Conservation (phyloP, 2,888 invertebrate species). For the Eupithecia pulchellata region DNA sequence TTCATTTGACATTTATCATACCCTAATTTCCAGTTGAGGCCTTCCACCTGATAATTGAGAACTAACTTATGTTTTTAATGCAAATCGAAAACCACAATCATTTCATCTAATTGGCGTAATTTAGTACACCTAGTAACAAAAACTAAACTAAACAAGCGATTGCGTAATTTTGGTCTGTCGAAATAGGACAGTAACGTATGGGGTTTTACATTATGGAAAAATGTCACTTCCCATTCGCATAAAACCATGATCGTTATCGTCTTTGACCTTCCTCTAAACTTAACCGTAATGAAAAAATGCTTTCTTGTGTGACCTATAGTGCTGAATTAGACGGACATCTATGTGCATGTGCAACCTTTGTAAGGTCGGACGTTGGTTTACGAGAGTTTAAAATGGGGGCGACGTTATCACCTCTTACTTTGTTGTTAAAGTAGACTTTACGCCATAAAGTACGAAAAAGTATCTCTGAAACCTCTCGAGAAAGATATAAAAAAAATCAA, state of each 20-base stretch:
- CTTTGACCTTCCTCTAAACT: not conserved
- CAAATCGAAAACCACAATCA: too few species aligned
- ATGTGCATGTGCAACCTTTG: constrained; percentile 4
- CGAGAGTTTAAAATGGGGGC: constrained; percentile 14
- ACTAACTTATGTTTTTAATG: too few species aligned
- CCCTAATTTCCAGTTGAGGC: too few species aligned
- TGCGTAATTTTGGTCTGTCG: too few species aligned
- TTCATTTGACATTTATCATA: too few species aligned
- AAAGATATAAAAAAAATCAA: constrained; percentile 6
- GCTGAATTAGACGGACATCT: not conserved
- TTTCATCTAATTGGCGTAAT: too few species aligned
- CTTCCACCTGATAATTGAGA: too few species aligned
- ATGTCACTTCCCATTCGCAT: not conserved
- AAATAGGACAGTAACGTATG: too few species aligned
- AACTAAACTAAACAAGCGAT: too few species aligned
- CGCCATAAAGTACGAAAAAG: constrained; percentile 5
- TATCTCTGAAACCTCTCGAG: constrained; percentile 5
- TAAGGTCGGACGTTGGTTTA: constrained; percentile 8
- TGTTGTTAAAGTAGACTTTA: constrained; percentile 6
- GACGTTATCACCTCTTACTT: constrained; percentile 19
- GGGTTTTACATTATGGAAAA: not conserved
- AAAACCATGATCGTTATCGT: not conserved
- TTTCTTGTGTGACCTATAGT: not conserved
- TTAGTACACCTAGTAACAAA: too few species aligned
- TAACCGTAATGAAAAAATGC: not conserved